Evolutionary conservation across 2,113 vertebrate genomes (phyloP), one percentile per base, ranked within the genome.

Genomic region (Nycticryphes semicollaris): DNA sequence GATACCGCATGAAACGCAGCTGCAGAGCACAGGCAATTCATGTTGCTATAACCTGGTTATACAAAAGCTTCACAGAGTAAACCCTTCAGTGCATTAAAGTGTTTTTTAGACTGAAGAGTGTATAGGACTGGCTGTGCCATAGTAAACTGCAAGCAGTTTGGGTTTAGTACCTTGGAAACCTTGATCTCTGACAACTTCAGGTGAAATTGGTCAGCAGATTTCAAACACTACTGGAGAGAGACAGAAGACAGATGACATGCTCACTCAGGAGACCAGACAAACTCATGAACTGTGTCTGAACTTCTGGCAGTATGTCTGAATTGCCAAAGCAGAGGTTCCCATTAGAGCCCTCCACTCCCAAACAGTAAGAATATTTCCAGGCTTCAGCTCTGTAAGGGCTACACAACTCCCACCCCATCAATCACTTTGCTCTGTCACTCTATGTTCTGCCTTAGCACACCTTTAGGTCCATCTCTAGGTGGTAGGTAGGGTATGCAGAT

Each of bases 1-100:
- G 77, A 10, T 1, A 22, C 6, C 3, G 33, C 1, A 3, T 2
- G 30, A 35, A 50, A 14, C 68, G 21, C 1, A 2, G 50, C 51
- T n/a, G 50, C 25, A 7, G 31, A 30, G 33, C 51, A 6, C 37
- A 2, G 18, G 31, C 22, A 4, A 37, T 4, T 28, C 45, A 4
- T 1, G 10, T 21, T n/a, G 23, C 54, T 14, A 3, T 3, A 9
- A 15, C 87, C 12, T 30, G 2, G 1, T 10, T 10, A 17, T 3
- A n/a, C 20, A 24, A 53, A 23, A 63, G 39, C 63, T 54, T 25
- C 63, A 9, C 39, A 4, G 53, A n/a, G 20, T 9, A 25, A 62
- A 14, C 18, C 47, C 19, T 47, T 47, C 47, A 47, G 27, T 9
- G 31, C 39, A 25, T 54, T 5, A 1, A 54, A n/a, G n/a, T 1